Conservation (phyloP, 2,797 vertebrate species). For the Lithobates pipiens region DNA sequence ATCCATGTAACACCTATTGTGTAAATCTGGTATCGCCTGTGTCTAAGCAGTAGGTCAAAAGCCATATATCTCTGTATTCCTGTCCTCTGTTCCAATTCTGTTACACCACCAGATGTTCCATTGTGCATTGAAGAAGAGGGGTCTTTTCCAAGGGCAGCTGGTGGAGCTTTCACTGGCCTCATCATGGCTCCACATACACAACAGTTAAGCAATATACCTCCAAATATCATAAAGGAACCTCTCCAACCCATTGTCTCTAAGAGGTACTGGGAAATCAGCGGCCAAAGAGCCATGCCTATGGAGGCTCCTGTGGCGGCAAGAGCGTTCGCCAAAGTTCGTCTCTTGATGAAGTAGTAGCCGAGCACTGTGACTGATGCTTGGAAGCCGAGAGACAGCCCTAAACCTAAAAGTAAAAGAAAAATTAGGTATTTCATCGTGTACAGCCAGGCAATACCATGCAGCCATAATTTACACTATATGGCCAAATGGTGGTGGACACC, state of each 20-base stretch:
- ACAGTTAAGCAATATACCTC: slow-evolving; percentile 87
- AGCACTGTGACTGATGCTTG: slow-evolving; percentile 89
- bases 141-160: slow-evolving; percentile 43
- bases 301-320: slow-evolving; percentile 89
- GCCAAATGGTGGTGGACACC: not conserved
- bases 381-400: slow-evolving; percentile 93
- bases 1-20: slow-evolving; percentile 85
- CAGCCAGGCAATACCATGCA: not conserved
- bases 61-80: slow-evolving; percentile 84
- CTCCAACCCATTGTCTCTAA: slow-evolving; percentile 89
- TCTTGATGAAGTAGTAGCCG: slow-evolving; percentile 89
- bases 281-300: slow-evolving; percentile 86
- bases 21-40: slow-evolving; percentile 81
- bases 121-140: slow-evolving; percentile 57
- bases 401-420: slow-evolving; percentile 73
- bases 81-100: not conserved
- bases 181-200: slow-evolving; percentile 91
- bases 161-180: slow-evolving; percentile 79
- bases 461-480: not conserved
- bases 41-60: slow-evolving; percentile 86
- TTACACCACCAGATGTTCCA: slow-evolving; percentile 11
- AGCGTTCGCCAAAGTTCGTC: slow-evolving; percentile 85
- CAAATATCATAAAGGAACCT: slow-evolving; percentile 89
- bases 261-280: slow-evolving; percentile 85
- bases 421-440: not conserved